Base-by-base conservation (phyloP, 2,113 vertebrate genomes). In the Danionella cerebrum region DNA sequence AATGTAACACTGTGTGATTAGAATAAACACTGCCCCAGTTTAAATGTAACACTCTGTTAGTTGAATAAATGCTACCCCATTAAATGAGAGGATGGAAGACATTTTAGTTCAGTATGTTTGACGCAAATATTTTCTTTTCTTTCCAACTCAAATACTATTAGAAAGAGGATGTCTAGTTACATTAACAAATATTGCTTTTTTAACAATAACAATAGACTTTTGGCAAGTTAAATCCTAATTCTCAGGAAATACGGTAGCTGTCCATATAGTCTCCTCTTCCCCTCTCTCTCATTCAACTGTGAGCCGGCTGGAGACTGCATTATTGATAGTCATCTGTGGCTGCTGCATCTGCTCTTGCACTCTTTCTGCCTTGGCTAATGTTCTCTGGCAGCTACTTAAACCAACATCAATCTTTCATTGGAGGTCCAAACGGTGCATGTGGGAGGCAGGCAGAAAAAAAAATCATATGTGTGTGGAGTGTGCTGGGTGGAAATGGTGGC, bases 301-400 rank as follows among this genome's bases (percentile, higher is more conserved):
- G 67, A 58, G 67, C 63, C 74, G 71, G 73, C 66, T 78, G 71
- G 60, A 71, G 70, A 73, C 66, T 90, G 84, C 88, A 90, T 90
- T 87, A 90, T 89, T 90, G 84, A 90, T 88, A 80, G 76, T 72
- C 77, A 79, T 85, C 77, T 81, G 80, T 82, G 79, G 80, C 82
- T 79, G 75, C 71, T 81, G 82, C 82, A 86, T 86, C 84, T 85
- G 84, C 80, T 79, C 73, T 71, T 77, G 57, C 47, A 29, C 71
- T 76, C 57, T 44, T 53, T 63, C 52, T 70, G 75, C 63, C 52
- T 71, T 65, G 62, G 47, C 71, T 79, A 76, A 81, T 78, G 65
- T 71, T 65, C 64, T 67, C 58, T 76, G 75, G 77, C 79, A 79
- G 75, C 75, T 77, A 76, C 75, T 79, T 79, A 78, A 74, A 72